phyloP scores from a whole-genome alignment of 1,140 invertebrate genomes.

The Venturia canescens region DNA sequence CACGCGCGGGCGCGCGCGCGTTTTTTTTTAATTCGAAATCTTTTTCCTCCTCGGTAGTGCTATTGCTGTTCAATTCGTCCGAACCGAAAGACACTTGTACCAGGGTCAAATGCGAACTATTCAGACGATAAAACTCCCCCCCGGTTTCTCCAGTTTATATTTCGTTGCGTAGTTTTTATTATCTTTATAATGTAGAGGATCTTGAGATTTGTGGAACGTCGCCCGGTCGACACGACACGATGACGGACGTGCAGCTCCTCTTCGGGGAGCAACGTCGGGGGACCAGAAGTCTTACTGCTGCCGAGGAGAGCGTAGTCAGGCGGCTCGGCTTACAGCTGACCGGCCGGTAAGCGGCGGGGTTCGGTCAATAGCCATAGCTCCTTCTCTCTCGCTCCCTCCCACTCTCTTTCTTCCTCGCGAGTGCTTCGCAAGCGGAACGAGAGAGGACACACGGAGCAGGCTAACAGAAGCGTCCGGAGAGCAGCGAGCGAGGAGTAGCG shows the following conservation, averaged over 20 bases:
- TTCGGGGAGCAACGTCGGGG: conserved; percentile 31
- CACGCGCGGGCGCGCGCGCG: not conserved
- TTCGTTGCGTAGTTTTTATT: conserved; percentile 17
- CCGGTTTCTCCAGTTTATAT: not conserved
- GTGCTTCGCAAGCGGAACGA: conserved; percentile 27
- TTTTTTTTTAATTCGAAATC: not conserved
- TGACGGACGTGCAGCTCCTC: conserved; percentile 30
- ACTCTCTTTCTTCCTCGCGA: conserved; percentile 9
- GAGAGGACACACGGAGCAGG: conserved; percentile 19
- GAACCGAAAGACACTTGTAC: not conserved
- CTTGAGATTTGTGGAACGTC: conserved; percentile 20
- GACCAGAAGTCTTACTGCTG: conserved; percentile 52
- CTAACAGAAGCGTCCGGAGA: conserved; percentile 8
- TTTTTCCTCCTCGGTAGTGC: not conserved
- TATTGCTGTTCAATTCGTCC: not conserved
- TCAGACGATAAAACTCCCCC: not conserved
- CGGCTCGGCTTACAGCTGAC: conserved; percentile 73
- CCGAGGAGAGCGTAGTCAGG: conserved; percentile 49
- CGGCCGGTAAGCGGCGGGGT: conserved; percentile 72
- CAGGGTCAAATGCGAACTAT: not conserved
- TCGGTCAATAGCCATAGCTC: conserved; percentile 75
- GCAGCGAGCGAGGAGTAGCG: not conserved
- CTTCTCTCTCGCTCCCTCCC: conserved; percentile 44
- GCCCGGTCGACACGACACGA: conserved; percentile 27
- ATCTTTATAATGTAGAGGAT: no score